phyloP scores from a whole-genome alignment of 2,113 vertebrate genomes.

The Macquaria australasica region DNA sequence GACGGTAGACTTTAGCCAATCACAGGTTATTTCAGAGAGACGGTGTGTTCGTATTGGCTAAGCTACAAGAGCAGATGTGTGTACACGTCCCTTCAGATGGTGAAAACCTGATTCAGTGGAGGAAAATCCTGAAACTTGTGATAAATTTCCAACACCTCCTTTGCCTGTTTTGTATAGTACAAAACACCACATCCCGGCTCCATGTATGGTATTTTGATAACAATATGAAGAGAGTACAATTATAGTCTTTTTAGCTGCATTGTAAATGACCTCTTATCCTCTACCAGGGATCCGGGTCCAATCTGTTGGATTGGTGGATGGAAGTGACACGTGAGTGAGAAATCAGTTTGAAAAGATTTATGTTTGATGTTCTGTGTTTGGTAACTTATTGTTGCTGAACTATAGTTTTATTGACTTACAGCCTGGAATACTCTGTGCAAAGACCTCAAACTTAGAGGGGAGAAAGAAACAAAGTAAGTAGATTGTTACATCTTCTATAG shows the following conservation, averaged over 20 bases:
- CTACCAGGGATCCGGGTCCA: constrained; percentile 21
- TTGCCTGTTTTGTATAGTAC: too few species aligned
- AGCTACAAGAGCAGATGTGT: too few species aligned
- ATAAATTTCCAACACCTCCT: too few species aligned
- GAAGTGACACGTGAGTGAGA: constrained; percentile 61
- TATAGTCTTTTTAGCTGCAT: rapidly evolving
- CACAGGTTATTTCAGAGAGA: too few species aligned
- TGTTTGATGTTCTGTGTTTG: neutral
- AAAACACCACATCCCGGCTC: too few species aligned
- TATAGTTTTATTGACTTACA: constrained; percentile 10
- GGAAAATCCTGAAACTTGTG: too few species aligned
- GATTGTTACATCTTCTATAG: neutral
- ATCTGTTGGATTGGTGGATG: too few species aligned
- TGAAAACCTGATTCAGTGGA: too few species aligned
- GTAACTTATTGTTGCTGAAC: constrained; percentile 10
- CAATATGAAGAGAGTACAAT: too few species aligned
- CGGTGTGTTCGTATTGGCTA: too few species aligned
- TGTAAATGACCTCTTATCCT: neutral
- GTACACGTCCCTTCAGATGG: too few species aligned
- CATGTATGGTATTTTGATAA: neutral
- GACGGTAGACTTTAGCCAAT: too few species aligned
- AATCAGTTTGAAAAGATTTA: neutral
- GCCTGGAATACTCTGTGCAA: constrained; percentile 31
- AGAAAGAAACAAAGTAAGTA: constrained; percentile 32
- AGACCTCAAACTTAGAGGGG: rapidly evolving